Conservation (phyloP, 64 coral and sea anemone species). For the Platygyra sinensis region DNA sequence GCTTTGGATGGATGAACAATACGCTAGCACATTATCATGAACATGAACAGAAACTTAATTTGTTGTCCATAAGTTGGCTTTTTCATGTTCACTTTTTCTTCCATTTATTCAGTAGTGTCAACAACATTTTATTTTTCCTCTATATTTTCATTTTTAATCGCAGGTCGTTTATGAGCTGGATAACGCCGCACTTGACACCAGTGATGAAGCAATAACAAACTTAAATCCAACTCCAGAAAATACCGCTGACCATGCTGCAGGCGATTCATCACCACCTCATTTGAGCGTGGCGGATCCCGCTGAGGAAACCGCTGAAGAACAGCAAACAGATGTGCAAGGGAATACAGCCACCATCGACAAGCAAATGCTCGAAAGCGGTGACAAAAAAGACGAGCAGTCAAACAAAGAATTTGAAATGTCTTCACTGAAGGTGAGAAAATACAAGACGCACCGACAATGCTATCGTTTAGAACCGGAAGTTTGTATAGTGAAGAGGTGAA, state of each 20-base stretch:
- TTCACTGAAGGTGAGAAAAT: neutral
- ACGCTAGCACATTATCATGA: too few species aligned
- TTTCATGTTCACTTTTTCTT: too few species aligned
- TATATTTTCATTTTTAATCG: too few species aligned
- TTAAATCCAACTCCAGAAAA: neutral
- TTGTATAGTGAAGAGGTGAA: too few species aligned
- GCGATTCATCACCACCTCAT: neutral
- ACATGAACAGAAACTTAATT: too few species aligned
- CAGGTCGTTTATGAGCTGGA: neutral
- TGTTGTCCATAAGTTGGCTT: too few species aligned
- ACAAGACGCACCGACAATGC: neutral
- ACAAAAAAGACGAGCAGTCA: neutral
- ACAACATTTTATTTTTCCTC: too few species aligned
- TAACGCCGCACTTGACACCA: neutral
- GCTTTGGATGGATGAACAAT: too few species aligned
- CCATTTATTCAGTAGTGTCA: too few species aligned
- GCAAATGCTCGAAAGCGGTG: neutral
- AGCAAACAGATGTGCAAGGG: neutral
- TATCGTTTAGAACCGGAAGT: too few species aligned
- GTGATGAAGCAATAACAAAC: neutral
- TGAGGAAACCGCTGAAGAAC: neutral
- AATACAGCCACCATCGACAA: neutral
- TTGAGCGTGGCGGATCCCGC: neutral
- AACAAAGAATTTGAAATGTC: conserved; percentile 8
- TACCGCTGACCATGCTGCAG: neutral